Evolutionary conservation across 2,113 vertebrate species (phyloP).

Genomic region (Sardina pilchardus): DNA sequence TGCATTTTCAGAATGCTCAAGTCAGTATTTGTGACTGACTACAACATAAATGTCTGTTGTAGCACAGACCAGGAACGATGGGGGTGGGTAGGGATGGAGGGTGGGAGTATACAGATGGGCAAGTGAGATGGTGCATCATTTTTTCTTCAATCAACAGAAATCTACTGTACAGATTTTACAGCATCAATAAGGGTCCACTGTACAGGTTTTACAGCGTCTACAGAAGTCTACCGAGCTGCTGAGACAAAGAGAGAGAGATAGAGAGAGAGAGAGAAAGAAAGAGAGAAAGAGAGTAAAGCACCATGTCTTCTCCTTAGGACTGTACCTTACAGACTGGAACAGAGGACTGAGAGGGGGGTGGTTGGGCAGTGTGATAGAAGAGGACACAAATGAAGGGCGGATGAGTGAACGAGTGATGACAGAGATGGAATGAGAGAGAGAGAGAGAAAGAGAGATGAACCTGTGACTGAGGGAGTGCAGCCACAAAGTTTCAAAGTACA

Average conservation of each 20-base stretch:
- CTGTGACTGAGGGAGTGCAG: neutral
- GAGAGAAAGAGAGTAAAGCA: constrained; percentile 69
- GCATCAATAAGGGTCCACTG: constrained; percentile 7
- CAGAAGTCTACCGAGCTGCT: neutral
- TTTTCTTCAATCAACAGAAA: constrained; percentile 78
- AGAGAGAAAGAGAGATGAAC: neutral
- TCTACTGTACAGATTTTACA: constrained; percentile 8
- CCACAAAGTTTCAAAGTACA: neutral
- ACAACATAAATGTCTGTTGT: constrained; percentile 92
- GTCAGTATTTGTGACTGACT: constrained; percentile 90
- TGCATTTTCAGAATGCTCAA: constrained; percentile 95
- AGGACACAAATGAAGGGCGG: constrained; percentile 41
- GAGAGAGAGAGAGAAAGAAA: neutral
- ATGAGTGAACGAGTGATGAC: constrained; percentile 29
- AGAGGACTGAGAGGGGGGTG: constrained; percentile 37
- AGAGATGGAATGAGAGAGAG: neutral
- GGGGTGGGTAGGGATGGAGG: neutral
- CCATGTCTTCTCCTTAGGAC: constrained; percentile 73
- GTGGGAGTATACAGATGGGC: constrained; percentile 73
- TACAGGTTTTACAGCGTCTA: neutral
- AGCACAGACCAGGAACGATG: constrained; percentile 89
- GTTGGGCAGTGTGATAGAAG: constrained; percentile 39
- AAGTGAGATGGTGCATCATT: constrained; percentile 86
- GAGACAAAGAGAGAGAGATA: neutral
- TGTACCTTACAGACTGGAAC: constrained; percentile 67